phyloP scores from a whole-genome alignment of 2,888 invertebrate species.

The Helobdella robusta region DNA sequence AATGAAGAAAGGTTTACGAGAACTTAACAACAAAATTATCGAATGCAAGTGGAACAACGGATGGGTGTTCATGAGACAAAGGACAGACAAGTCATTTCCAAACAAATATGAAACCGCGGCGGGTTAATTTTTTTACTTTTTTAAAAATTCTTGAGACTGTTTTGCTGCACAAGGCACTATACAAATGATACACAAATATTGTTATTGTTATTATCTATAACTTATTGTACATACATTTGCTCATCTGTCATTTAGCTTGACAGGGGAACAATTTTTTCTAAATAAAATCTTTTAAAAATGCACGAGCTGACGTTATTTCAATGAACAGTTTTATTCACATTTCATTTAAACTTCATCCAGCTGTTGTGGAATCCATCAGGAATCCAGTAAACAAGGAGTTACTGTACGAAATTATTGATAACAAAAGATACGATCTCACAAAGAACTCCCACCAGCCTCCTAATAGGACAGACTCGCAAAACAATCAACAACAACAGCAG shows the following conservation, averaged over 20 bases:
- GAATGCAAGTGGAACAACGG: slow-evolving; percentile 69
- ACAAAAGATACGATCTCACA: not conserved
- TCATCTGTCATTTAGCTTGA: not conserved
- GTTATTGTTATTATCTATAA: not conserved
- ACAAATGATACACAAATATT: not conserved
- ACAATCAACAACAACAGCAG: too few species aligned
- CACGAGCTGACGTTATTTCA: too few species aligned
- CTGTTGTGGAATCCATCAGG: slow-evolving; percentile 71
- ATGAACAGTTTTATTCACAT: too few species aligned
- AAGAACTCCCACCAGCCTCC: not conserved
- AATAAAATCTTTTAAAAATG: too few species aligned
- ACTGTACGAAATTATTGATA: slow-evolving; percentile 56
- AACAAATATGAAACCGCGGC: slow-evolving; percentile 76
- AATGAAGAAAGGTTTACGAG: slow-evolving; percentile 54
- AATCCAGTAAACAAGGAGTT: slow-evolving; percentile 75
- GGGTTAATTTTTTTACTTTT: slow-evolving; percentile 55
- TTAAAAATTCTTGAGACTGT: not conserved
- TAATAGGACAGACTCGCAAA: not conserved
- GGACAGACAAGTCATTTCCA: slow-evolving; percentile 91
- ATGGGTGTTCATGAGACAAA: slow-evolving; percentile 89
- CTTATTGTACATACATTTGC: too few species aligned
- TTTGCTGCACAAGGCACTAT: not conserved
- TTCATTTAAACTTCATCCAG: too few species aligned
- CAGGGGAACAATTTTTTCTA: not conserved
- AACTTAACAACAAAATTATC: slow-evolving; percentile 81